Percentiles rank a stretch among this genome's conserved stretches.
phyloP scores from a whole-genome alignment of 2,888 invertebrate species.

The Agriopis aurantiaria region DNA sequence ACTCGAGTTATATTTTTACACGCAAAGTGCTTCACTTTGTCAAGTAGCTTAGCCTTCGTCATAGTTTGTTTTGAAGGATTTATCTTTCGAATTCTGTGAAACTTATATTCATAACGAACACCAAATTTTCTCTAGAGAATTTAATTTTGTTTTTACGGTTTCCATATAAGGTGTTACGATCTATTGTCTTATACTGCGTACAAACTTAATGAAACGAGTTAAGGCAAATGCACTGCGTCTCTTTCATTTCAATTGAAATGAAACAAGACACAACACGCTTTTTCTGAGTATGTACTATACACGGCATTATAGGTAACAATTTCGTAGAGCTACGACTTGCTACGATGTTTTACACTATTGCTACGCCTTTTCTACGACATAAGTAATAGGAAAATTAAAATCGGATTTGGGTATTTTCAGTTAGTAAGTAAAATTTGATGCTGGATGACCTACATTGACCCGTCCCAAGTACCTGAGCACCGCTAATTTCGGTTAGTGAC shows the following conservation, averaged over 20 bases:
- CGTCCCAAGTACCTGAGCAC: conserved; percentile 17
- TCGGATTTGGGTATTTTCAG: conserved; percentile 1
- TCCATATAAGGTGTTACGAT: too few species aligned
- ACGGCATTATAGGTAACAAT: background rate
- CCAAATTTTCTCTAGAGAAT: too few species aligned
- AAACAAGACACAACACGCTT: too few species aligned
- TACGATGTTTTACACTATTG: background rate
- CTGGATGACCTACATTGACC: conserved; percentile 20
- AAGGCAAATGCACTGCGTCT: background rate
- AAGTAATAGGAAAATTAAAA: background rate
- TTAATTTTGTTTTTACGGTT: too few species aligned
- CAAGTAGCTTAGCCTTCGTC: background rate
- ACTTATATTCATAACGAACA: too few species aligned
- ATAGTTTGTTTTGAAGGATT: background rate
- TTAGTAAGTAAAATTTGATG: conserved; percentile 4
- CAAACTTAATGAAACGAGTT: too few species aligned
- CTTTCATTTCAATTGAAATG: background rate
- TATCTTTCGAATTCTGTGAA: background rate
- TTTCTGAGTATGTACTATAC: too few species aligned
- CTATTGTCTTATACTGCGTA: too few species aligned
- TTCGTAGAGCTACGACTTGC: background rate
- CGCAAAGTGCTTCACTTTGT: conserved; percentile 13
- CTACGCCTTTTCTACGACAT: background rate
- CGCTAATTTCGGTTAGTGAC: conserved; percentile 40
- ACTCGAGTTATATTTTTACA: conserved; percentile 2